Evolutionary conservation across 2,113 vertebrate genomes (phyloP), one percentile per base, ranked within the genome.

Genomic region (Tachuris rubrigastra): DNA sequence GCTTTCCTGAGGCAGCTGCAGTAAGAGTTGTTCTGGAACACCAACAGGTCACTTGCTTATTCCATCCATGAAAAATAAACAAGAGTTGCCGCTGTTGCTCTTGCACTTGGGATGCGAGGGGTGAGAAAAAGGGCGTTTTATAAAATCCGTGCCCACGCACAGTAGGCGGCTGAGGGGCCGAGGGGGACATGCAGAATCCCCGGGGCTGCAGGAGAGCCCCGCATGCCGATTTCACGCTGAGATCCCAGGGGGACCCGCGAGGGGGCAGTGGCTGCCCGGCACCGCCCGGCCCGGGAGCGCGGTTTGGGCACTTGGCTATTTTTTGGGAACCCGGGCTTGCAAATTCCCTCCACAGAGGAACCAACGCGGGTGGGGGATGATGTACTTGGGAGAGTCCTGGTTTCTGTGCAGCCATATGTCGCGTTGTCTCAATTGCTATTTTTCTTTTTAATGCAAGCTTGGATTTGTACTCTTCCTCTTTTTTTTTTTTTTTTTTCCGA

Each of bases 201-300:
- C 31, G 21, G 31, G 35, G 39, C 42, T 5, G n/a, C 31, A 2
- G 76, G 44, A 3, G 24, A 18, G 1, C 18, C 56, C 33, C 4
- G 66, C 60, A 1, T 7, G 16, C 56, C n/a, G 1, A 0, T 2
- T 15, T 1, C 27, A 0, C 1, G 22, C 44, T 12, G 21, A 42
- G 15, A 13, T 3, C 10, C 8, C 52, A 20, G 17, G 6, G 25
- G 12, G 8, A 9, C 4, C 80, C 95, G 82, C 90, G 50, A 87
- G 96, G 65, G 96, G 85, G 90, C 92, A 78, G 23, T 14, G 84
- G 35, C 77, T 35, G 8, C 85, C 59, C 72, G 58, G 76, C 30
- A 14, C 84, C 24, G 17, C 42, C 52, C 35, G 39, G n/a, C 55
- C 33, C 31, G 42, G 16, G 12, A 30, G 37, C 60, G 41, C 62